A percentile compares a stretch with the other conserved stretches of the same genome.
Evolutionary conservation across 2,888 invertebrate species (phyloP).

Genomic region (Alloscopus bannaensis): DNA sequence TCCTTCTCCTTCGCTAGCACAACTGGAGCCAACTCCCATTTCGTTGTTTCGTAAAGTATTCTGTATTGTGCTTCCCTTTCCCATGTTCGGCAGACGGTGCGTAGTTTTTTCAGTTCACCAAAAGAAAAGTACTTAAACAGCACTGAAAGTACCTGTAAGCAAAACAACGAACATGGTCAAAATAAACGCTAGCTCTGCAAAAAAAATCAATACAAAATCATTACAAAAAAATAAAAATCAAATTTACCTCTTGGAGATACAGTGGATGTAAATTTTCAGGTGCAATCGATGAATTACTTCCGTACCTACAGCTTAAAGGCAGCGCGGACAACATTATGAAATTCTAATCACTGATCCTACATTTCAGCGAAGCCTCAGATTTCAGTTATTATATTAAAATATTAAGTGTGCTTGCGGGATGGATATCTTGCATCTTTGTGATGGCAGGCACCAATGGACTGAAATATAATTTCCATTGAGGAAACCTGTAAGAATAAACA

Average conservation of each 20-base stretch:
- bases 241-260: slow-evolving; percentile 33
- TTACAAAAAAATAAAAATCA: not conserved
- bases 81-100: slow-evolving; percentile 32
- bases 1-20: slow-evolving; percentile 32
- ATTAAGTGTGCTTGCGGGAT: no score
- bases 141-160: slow-evolving; percentile 18
- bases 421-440: no score
- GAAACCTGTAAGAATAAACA: no score
- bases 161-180: not conserved
- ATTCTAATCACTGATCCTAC: no score
- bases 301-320: slow-evolving; percentile 3
- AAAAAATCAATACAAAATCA: not conserved
- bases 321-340: slow-evolving; percentile 24
- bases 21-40: slow-evolving; percentile 32
- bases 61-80: slow-evolving; percentile 36
- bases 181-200: not conserved
- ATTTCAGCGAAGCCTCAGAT: no score
- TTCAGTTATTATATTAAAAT: no score
- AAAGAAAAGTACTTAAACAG: slow-evolving; percentile 42
- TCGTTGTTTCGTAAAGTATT: slow-evolving; percentile 21
- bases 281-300: not conserved
- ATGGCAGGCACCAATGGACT: no score
- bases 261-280: slow-evolving; percentile 20
- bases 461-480: no score
- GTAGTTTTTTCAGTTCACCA: slow-evolving; percentile 33